Evolutionary conservation across 2,888 invertebrate genomes (phyloP), one percentile per base, ranked within the genome.

Genomic region (Therioaphis trifolii): DNA sequence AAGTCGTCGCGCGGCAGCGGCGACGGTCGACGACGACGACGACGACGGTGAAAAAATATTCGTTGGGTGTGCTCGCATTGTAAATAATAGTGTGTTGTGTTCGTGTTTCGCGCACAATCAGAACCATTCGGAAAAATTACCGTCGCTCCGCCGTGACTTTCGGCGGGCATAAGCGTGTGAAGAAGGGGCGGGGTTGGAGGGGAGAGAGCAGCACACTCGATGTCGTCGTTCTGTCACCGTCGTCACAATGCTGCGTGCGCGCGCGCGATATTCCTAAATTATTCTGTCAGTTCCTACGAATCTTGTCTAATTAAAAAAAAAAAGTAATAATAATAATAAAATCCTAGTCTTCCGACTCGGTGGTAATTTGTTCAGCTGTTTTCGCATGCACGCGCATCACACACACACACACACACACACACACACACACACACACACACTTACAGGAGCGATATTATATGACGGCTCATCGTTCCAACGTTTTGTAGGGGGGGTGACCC

Each of bases 311-410:
- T 72, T 72, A 52, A 72, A 21, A 52, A 52, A 14, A 24, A 21
- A 49, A 71, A 46, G 14, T 43, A 35, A 46, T 4, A 52, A 49
- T 49, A 52, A 52, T n/a, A 52, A 52, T 4, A 12, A 46, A 71
- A 69, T 27, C n/a, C 49, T 29, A 72, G 21, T 29, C 12, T 52
- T 14, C 61, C 27, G 61, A 61, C 61, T 61, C 12, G n/a, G n/a
- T n/a, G 0, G 15, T 72, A 52, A 72, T 72, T 72, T 72, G 72
- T 72, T 72, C 72, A 72, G 72, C 72, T 72, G 72, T 72, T 72
- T 72, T 72, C 49, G 52, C 72, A n/a, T 15, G 49, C 18, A 18
- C 49, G 18, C 49, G 24, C 46, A 46, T n/a, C 27, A 69, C 4
- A 69, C 24, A 18, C 11, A 24, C 46, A 49, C 46, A 12, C 46